A percentile compares a stretch with the other conserved stretches of the same genome.
phyloP scores from a whole-genome alignment of 2,888 invertebrate genomes.

The Gari tellinella region DNA sequence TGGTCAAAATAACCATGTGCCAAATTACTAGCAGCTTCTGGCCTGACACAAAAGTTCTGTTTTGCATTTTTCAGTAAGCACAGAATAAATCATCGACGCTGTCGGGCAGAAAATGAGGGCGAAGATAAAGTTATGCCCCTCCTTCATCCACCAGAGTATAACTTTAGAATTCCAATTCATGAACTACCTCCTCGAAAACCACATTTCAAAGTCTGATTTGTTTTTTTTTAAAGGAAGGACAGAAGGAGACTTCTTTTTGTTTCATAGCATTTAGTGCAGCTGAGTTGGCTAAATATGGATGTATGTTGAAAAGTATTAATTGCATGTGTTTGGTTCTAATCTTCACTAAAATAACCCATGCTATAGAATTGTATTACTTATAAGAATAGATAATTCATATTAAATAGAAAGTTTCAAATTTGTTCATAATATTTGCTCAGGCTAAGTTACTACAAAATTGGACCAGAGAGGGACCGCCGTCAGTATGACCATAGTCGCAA shows the following conservation, averaged over 20 bases:
- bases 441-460: conserved; percentile 46
- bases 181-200: conserved; percentile 76
- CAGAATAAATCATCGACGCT: conserved; percentile 67
- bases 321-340: not conserved
- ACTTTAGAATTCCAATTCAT: conserved; percentile 58
- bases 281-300: not conserved
- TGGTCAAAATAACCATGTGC: too few relatives aligned
- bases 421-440: not conserved
- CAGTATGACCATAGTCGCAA: conserved; percentile 75
- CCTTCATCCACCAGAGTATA: conserved; percentile 69
- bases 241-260: not conserved
- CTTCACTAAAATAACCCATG: not conserved
- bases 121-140: conserved; percentile 74
- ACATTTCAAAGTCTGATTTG: conserved; percentile 74
- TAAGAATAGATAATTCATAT: too few relatives aligned
- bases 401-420: too few relatives aligned
- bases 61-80: conserved; percentile 51
- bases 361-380: too few relatives aligned
- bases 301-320: not conserved
- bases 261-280: not conserved
- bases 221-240: not conserved
- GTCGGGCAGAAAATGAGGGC: conserved; percentile 71
- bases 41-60: not conserved
- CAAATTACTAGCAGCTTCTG: too few relatives aligned
- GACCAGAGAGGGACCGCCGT: conserved; percentile 66